Evolutionary conservation across 2,888 invertebrate species (phyloP).

Genomic region (Ormyrus nitidulus): DNA sequence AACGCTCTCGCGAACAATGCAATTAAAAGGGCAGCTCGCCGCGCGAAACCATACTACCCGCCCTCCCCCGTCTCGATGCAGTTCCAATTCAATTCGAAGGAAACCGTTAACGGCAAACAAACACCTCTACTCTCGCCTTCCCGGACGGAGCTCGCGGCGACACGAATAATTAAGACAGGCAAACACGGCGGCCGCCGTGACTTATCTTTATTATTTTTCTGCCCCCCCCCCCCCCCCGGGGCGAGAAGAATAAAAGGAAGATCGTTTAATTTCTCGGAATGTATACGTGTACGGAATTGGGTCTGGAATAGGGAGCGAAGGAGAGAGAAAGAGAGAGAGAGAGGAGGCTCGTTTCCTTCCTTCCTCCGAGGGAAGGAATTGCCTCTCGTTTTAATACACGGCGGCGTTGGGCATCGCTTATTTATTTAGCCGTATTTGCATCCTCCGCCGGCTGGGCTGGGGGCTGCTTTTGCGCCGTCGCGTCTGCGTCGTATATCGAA

Average conservation of each 20-base stretch:
- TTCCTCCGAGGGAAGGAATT: neutral
- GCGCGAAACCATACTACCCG: too few relatives aligned
- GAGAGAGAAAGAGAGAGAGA: too few relatives aligned
- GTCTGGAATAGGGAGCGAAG: conserved; percentile 38
- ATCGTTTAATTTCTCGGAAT: conserved; percentile 36
- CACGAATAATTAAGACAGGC: conserved; percentile 25
- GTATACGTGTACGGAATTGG: conserved; percentile 25
- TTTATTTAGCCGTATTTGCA: conserved; percentile 42
- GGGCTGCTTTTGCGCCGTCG: too few relatives aligned
- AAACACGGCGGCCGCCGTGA: neutral
- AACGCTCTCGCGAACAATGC: too few relatives aligned
- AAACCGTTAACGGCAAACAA: too few relatives aligned
- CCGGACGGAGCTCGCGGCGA: too few relatives aligned
- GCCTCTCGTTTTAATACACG: conserved; percentile 17
- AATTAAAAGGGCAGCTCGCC: too few relatives aligned
- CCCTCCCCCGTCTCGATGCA: too few relatives aligned
- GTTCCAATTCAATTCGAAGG: too few relatives aligned
- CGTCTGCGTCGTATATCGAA: too few relatives aligned
- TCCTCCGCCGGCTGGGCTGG: neutral
- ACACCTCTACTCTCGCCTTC: too few relatives aligned
- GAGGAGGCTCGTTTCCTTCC: neutral
- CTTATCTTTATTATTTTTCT: conserved; percentile 15
- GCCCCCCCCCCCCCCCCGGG: neutral
- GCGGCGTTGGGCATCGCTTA: conserved; percentile 8
- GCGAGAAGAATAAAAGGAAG: conserved; percentile 7